Conservation (phyloP, 1,140 invertebrate species). For the Meteorus sp. region DNA sequence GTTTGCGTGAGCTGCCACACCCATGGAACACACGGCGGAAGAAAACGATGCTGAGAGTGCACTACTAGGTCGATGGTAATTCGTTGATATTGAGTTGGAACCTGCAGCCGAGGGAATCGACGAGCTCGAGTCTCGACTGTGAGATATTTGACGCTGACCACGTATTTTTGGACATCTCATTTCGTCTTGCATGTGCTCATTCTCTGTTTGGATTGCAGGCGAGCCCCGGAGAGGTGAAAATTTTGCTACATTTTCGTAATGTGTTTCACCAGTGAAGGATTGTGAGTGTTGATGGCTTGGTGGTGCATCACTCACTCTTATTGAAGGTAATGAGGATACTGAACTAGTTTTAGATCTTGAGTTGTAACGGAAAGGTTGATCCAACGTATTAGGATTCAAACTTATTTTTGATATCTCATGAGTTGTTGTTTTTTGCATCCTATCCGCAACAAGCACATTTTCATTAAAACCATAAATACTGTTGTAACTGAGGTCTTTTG, state of each 20-base stretch:
- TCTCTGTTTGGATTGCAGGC: slow-evolving; percentile 30
- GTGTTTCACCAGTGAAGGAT: slow-evolving; percentile 51
- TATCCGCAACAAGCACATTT: slow-evolving; percentile 45
- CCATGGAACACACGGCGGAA: slow-evolving; percentile 27
- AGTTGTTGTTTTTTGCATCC: slow-evolving; percentile 43
- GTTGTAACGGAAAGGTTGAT: slow-evolving; percentile 40
- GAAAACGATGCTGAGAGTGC: slow-evolving; percentile 36
- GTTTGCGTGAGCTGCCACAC: slow-evolving; percentile 8
- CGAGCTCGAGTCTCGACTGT: slow-evolving; percentile 45
- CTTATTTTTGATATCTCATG: slow-evolving; percentile 36
- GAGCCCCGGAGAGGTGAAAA: slow-evolving; percentile 43
- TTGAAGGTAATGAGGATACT: slow-evolving; percentile 52
- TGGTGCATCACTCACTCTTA: slow-evolving; percentile 49
- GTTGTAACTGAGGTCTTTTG: slow-evolving; percentile 50
- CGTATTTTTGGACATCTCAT: slow-evolving; percentile 24
- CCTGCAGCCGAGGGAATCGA: slow-evolving; percentile 31
- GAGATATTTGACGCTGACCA: slow-evolving; percentile 22
- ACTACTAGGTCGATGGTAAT: slow-evolving; percentile 32
- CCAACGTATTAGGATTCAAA: slow-evolving; percentile 28
- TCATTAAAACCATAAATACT: slow-evolving; percentile 51
- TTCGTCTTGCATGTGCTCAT: slow-evolving; percentile 26
- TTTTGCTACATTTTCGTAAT: slow-evolving; percentile 51
- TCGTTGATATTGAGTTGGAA: slow-evolving; percentile 31
- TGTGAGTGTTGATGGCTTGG: slow-evolving; percentile 51
- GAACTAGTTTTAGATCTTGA: slow-evolving; percentile 49